These are phyloP conservation scores for Parazoanthus atlanticus DNA, from an alignment of 92 coral and sea anemone genomes.

Conservation along the genomic window DNA sequence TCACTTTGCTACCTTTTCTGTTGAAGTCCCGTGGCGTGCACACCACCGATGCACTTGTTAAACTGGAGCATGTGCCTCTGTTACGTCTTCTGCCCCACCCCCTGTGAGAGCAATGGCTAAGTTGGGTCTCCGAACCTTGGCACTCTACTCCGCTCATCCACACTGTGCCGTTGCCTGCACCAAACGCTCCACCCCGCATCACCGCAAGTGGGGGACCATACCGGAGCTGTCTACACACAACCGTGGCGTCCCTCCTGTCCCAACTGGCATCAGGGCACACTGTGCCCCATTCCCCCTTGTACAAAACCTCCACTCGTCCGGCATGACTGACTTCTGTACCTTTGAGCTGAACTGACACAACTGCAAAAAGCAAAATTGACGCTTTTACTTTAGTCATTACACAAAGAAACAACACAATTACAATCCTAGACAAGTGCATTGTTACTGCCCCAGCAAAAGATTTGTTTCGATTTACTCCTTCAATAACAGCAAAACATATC, in stretches of 20 bases:
- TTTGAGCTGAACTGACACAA: slow-evolving; percentile 1
- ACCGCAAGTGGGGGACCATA: background rate
- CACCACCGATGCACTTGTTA: background rate
- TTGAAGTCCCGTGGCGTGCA: background rate
- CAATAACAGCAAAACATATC: too few species aligned
- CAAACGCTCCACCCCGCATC: background rate
- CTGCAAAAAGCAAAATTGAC: background rate
- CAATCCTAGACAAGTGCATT: too few species aligned
- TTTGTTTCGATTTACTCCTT: too few species aligned
- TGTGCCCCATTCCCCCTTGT: slow-evolving; percentile 23
- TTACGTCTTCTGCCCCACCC: background rate
- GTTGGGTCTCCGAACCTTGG: background rate
- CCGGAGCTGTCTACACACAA: slow-evolving; percentile 9
- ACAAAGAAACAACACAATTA: background rate
- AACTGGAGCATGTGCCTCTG: background rate
- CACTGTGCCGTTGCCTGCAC: background rate
- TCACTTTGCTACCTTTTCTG: background rate
- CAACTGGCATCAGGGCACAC: slow-evolving; percentile 11
- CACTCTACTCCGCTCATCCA: slow-evolving; percentile 4
- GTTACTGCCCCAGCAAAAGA: too few species aligned
- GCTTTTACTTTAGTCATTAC: background rate
- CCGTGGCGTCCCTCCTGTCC: background rate
- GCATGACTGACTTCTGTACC: slow-evolving; percentile 14
- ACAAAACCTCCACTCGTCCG: slow-evolving; percentile 23
- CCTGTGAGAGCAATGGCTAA: background rate